Evolutionary conservation across 92 coral and sea anemone species (phyloP), one percentile per base, ranked within the genome.

Genomic region (Parazoanthus darwini): DNA sequence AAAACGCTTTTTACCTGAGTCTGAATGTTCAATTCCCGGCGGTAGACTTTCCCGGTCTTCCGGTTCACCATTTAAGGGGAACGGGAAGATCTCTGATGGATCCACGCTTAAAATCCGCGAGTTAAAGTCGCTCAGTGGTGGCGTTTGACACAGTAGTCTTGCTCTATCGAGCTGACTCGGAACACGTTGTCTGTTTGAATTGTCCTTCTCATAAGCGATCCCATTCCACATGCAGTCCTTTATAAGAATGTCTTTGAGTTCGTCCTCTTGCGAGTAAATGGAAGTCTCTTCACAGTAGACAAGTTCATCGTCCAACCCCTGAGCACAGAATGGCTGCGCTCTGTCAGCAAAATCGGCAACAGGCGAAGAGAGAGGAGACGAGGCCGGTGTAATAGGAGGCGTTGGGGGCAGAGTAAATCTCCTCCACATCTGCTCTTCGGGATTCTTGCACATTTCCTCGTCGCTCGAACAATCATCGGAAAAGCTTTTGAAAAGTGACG

Each of bases 201-300:
- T 70, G 16, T 79, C 48, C 36, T 86, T 93, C 67, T 93, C 97
- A 85, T 93, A 94, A 9, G 93, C 95, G 46, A 92, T 93, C n/a
- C 99, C 99, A 78, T 96, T 97, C 99, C 99, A 97, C 99, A 97
- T 97, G 87, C 99, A 97, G 89, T 97, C 99, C 85, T 94, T 97
- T 63, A 97, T 97, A 67, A 97, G 92, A 89, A 97, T 97, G 88
- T 94, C 96, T 78, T 94, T 95, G 76, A 97, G 93, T 89, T 97
- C 97, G 36, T 93, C 92, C 54, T 92, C 92, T 82, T 93, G 96
- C 78, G 92, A 93, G 66, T 95, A 95, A 77, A 95, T 91, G 22
- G 98, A 95, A 54, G 93, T 86, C 70, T 95, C 98, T 36, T 93
- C 98, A 54, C 85, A 89, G 51, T 88, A 56, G 43, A 89, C 90